Base-by-base conservation (phyloP, 2,113 vertebrate species). In the Dicentrarchus labrax region DNA sequence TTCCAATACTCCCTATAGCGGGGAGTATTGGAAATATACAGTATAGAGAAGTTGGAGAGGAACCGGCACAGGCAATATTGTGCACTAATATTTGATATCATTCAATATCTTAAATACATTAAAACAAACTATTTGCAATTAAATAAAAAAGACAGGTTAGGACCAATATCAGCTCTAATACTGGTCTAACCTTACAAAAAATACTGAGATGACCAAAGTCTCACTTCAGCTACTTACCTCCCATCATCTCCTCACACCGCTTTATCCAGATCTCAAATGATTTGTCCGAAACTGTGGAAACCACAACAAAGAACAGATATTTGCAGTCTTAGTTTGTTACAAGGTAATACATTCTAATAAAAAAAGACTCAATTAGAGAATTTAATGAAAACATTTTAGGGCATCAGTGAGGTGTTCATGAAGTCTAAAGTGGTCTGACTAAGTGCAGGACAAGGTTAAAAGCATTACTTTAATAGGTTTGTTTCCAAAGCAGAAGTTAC, bases 231-330 rank as follows among this genome's bases (percentile, higher is more conserved):
- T 64, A 91, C 97, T 96, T 94, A 99, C 98, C 92, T 0, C 88
- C 95, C 89, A 97, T 90, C 75, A 87, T 95, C 90, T 98, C 97
- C 78, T 98, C 96, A 92, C 98, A 99, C 41, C 86, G 96, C 89
- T 96, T 95, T 90, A 99, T 97, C 98, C 98, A 99, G 84, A 92
- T 50, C 85, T 94, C 90, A 92, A 97, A 98, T 7, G 92, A 90
- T 88, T 93, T 87, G 90, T 96, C 95, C 62, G 96, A 89, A 92
- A 76, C 98, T 99, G 93, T 21, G 86, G 89, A 68, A 85, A 62
- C 61, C 2, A 91, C 8, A 82, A 69, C 72, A 51, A 45, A 36
- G 6, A 57, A 22, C 0, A 11, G 2, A 24, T 6, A 15, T 72
- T 6, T 60, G 7, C 10, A n/a, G 15, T 50, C 8, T 22, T 62